Base-by-base conservation (phyloP, 1,140 invertebrate species). In the Drosophila seguyi region DNA sequence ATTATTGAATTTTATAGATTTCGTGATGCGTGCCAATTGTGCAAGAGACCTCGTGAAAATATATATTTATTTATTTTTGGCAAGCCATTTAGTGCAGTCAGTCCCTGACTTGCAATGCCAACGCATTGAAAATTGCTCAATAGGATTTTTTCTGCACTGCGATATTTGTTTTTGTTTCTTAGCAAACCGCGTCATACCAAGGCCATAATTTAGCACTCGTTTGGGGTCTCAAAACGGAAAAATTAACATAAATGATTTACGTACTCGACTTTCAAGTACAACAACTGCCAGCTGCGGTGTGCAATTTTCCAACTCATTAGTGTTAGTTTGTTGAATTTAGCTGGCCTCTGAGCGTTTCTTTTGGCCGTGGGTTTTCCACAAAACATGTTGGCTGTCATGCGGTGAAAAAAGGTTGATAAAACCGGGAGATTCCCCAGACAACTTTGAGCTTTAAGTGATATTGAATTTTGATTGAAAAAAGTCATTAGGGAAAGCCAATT, bases 291-390 rank as follows among this genome's bases (percentile, higher is more conserved):
- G 48, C 39, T 50, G 45, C 48, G 56, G 60, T 76, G 62, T 76
- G 58, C 71, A 87, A 87, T 88, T 87, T 87, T 88, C 62, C 83
- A 88, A 87, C 79, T 83, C 75, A 87, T 87, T 87, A 83, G 67
- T 68, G 59, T 56, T 52, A 63, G 57, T 69, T 79, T 76, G 60
- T 61, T 61, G 41, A 52, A 36, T 75, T 74, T 81, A 38, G 27
- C 65, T 74, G 42, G 38, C 73, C 50, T 14, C 48, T 29, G 3
- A 59, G 25, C 22, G 27, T 50, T 58, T 39, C 39, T 38, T 66
- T 61, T 62, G 25, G 53, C 25, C 25, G 69, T 50, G 58, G 44
- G 48, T 47, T 81, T 69, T 57, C 31, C 59, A 57, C 50, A 57
- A 68, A 75, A 59, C 76, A 58, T 52, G 75, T 75, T 76, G 18